phyloP scores from a whole-genome alignment of 1,140 invertebrate genomes.

The Dryas iulia region DNA sequence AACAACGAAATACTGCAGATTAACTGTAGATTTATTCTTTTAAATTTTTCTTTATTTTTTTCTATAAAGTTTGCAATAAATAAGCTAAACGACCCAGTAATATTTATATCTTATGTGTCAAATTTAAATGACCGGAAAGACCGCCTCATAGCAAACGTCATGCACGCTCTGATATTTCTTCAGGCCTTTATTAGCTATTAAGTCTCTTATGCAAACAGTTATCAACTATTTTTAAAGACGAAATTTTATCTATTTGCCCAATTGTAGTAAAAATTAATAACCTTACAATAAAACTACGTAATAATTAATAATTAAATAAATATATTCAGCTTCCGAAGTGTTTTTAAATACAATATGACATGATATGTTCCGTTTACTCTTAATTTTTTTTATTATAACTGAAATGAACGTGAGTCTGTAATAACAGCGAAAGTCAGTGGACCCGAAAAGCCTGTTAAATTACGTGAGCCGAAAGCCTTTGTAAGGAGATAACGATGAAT shows the following conservation, averaged over 20 bases:
- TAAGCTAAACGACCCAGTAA: not conserved
- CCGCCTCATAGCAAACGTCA: not conserved
- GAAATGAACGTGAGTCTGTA: not conserved
- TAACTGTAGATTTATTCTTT: not conserved
- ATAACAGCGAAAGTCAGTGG: constrained; percentile 27
- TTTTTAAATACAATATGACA: not conserved
- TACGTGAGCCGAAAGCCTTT: constrained; percentile 19
- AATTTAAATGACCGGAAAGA: not conserved
- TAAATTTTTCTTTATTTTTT: not conserved
- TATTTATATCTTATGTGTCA: not conserved
- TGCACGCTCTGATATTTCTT: not conserved
- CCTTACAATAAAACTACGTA: not conserved
- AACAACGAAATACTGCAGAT: too few relatives aligned
- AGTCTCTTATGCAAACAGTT: not conserved
- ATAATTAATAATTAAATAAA: not conserved
- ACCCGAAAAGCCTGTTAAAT: constrained; percentile 27
- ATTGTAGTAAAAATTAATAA: not conserved
- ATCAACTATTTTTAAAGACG: too few relatives aligned
- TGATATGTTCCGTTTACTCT: too few relatives aligned
- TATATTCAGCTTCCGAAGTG: not conserved
- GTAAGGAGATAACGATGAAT: not conserved
- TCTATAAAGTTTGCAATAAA: not conserved
- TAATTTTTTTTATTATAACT: too few relatives aligned
- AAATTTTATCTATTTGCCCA: too few relatives aligned
- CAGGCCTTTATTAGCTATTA: not conserved